A percentile compares a stretch with the other conserved stretches of the same genome.
Evolutionary conservation across 1,140 invertebrate genomes (phyloP).

Genomic region (Camponotus vicinus): DNA sequence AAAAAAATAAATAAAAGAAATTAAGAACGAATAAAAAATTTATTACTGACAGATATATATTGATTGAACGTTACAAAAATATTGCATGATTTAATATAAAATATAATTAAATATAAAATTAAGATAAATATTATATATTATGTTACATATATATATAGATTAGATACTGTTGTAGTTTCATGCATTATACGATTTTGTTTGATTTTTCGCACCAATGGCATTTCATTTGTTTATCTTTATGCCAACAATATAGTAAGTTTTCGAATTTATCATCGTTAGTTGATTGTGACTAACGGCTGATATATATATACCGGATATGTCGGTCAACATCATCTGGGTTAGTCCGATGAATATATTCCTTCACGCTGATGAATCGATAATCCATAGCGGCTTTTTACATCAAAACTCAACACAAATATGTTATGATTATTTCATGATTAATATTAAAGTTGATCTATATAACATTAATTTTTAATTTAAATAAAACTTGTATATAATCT

Average conservation of each 20-base stretch:
- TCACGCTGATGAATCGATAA: not conserved
- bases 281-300: conserved; percentile 4
- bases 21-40: not conserved
- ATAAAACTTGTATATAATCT: not conserved
- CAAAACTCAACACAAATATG: not conserved
- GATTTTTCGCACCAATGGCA: not conserved
- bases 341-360: conserved; percentile 25
- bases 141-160: not conserved
- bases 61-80: not conserved
- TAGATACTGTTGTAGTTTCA: not conserved
- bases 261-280: conserved; percentile 29
- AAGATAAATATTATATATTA: not conserved
- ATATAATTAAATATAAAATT: not conserved
- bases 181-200: not conserved
- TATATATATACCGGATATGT: conserved; percentile 1
- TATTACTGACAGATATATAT: not conserved
- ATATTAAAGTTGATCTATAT: not conserved
- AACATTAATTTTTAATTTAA: not conserved
- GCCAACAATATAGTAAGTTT: conserved; percentile 6
- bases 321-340: not conserved
- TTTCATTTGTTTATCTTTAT: conserved; percentile 8
- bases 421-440: not conserved
- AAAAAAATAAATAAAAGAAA: not conserved
- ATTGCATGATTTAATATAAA: not conserved
- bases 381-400: not conserved